phyloP scores from a whole-genome alignment of 2,888 invertebrate genomes.

The Papilio gigon region DNA sequence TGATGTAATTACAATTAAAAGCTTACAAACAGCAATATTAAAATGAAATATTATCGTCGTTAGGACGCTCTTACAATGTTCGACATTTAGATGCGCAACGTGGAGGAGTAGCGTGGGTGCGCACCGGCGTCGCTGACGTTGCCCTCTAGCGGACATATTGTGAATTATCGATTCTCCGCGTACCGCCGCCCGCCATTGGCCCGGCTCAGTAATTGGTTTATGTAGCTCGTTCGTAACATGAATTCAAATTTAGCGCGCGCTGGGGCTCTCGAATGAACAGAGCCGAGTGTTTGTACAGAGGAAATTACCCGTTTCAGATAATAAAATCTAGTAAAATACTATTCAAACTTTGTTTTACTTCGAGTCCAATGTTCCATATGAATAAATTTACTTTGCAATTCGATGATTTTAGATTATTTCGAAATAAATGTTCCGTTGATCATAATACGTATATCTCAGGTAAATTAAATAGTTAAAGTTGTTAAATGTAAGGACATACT shows the following conservation, averaged over 20 bases:
- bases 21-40: neutral
- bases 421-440: neutral
- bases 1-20: neutral
- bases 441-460: conserved; percentile 34
- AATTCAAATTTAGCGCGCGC: conserved; percentile 81
- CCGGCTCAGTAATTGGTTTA: conserved; percentile 78
- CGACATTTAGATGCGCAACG: conserved; percentile 71
- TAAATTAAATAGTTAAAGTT: conserved; percentile 37
- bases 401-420: conserved; percentile 15
- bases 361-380: conserved; percentile 49
- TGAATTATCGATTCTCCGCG: conserved; percentile 80
- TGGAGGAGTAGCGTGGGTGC: conserved; percentile 79
- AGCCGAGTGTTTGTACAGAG: conserved; percentile 66
- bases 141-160: conserved; percentile 81
- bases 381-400: conserved; percentile 44
- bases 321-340: conserved; percentile 71
- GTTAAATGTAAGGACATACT: neutral
- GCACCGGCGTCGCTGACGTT: conserved; percentile 69
- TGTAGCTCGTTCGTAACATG: conserved; percentile 78
- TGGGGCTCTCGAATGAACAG: conserved; percentile 66
- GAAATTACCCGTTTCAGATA: conserved; percentile 71
- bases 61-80: conserved; percentile 66
- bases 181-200: conserved; percentile 73
- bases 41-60: neutral
- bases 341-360: conserved; percentile 62